Evolutionary conservation across 2,888 invertebrate species (phyloP).

Genomic region (Melanchra persicariae): DNA sequence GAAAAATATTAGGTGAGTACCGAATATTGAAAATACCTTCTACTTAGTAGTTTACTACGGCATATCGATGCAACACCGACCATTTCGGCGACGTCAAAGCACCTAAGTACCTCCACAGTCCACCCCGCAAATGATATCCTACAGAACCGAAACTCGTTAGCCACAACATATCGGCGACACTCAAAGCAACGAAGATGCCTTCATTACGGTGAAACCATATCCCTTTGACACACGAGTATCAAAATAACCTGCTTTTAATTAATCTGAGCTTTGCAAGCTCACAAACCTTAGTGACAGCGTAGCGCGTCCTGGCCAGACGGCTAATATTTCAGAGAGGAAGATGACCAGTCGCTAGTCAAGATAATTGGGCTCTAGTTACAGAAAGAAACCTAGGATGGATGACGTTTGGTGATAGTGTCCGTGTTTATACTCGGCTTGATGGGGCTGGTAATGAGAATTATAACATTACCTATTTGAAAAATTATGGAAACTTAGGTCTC

Average conservation of each 20-base stretch:
- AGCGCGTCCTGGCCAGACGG: slow-evolving; percentile 68
- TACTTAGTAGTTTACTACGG: not conserved
- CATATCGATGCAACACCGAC: slow-evolving; percentile 20
- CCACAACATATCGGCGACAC: slow-evolving; percentile 58
- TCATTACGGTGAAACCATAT: slow-evolving; percentile 82
- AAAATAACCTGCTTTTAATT: slow-evolving; percentile 84
- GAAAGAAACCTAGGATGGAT: slow-evolving; percentile 71
- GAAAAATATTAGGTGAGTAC: too few relatives aligned
- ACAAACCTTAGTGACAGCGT: slow-evolving; percentile 73
- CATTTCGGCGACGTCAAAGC: slow-evolving; percentile 16
- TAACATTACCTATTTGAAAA: too few relatives aligned
- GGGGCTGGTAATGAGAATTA: not conserved
- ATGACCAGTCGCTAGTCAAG: slow-evolving; percentile 78
- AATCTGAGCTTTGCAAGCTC: slow-evolving; percentile 76
- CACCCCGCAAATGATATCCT: slow-evolving; percentile 35
- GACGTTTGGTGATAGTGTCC: slow-evolving; percentile 41
- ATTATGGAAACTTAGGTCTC: too few relatives aligned
- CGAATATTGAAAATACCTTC: not conserved
- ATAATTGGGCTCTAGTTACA: slow-evolving; percentile 84
- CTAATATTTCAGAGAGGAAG: slow-evolving; percentile 81
- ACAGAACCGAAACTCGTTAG: slow-evolving; percentile 46
- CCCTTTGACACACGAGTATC: slow-evolving; percentile 84
- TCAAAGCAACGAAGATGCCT: slow-evolving; percentile 76
- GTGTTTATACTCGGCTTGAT: slow-evolving; percentile 23
- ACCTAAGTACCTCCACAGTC: slow-evolving; percentile 27